Conservation (phyloP, 92 coral and sea anemone species). For the Hydrozoanthus gracilis region DNA sequence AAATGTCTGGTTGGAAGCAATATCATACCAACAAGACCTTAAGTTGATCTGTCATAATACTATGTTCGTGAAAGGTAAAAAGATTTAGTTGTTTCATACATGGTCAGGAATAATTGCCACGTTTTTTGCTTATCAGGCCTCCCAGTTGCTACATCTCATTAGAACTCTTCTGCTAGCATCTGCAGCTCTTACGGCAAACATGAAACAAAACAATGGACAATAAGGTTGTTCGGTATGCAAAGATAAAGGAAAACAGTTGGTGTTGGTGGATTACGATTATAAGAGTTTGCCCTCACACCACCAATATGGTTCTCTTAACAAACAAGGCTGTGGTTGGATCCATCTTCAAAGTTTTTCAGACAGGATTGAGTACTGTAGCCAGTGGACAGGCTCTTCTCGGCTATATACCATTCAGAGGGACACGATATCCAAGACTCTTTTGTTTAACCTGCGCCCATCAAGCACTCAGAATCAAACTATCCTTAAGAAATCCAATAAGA, state of each 20-base stretch:
- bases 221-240: conserved; percentile 65
- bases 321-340: conserved; percentile 60
- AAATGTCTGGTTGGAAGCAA: no score
- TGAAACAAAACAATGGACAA: conserved; percentile 66
- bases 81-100: no score
- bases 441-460: no score
- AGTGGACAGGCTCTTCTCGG: background rate
- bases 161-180: conserved; percentile 61
- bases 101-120: background rate
- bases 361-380: background rate
- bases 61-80: no score
- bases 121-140: conserved; percentile 37
- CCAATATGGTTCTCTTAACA: conserved; percentile 55
- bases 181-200: conserved; percentile 59
- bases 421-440: conserved; percentile 5
- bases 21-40: no score
- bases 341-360: conserved; percentile 7
- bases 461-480: no score
- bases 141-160: conserved; percentile 30
- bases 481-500: no score
- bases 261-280: conserved; percentile 43
- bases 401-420: conserved; percentile 3
- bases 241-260: conserved; percentile 54
- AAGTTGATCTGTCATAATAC: no score
- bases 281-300: conserved; percentile 59